Conservation (phyloP, 1,140 invertebrate genomes). For the Leptopilina clavipes region DNA sequence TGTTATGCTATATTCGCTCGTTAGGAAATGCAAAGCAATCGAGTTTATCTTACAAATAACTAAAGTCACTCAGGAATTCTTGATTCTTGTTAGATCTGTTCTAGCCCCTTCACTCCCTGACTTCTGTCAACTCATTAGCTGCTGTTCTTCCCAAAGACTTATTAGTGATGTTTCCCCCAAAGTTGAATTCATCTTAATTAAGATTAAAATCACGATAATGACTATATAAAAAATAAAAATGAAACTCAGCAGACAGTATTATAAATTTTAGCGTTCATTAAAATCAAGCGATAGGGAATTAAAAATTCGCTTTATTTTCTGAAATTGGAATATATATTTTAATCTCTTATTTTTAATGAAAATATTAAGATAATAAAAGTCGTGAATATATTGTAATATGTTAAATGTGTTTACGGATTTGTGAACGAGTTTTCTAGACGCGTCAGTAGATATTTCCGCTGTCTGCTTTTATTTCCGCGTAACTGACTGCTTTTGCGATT, state of each 20-base stretch:
- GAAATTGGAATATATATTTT: too few relatives aligned
- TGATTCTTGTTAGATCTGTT: constrained; percentile 4
- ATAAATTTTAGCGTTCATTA: too few relatives aligned
- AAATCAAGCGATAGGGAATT: too few relatives aligned
- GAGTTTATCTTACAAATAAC: constrained; percentile 27
- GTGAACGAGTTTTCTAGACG: neutral
- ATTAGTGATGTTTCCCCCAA: neutral
- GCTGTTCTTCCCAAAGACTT: neutral
- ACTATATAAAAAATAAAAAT: too few relatives aligned
- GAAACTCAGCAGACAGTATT: too few relatives aligned
- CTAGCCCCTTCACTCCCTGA: neutral
- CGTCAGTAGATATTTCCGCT: constrained; percentile 26
- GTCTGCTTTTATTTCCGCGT: constrained; percentile 31
- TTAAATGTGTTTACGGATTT: neutral
- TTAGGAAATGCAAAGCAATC: constrained; percentile 25
- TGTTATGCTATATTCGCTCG: neutral
- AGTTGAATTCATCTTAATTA: neutral
- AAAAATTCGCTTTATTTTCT: too few relatives aligned
- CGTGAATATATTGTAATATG: too few relatives aligned
- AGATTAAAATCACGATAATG: too few relatives aligned
- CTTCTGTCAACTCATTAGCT: constrained; percentile 13
- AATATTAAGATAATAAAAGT: too few relatives aligned
- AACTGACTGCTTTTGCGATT: constrained; percentile 19
- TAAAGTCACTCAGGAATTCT: constrained; percentile 16
- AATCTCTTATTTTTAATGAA: too few relatives aligned